Evolutionary conservation across 1,140 invertebrate species (phyloP).

Genomic region (Zaprionus lachaisei): DNA sequence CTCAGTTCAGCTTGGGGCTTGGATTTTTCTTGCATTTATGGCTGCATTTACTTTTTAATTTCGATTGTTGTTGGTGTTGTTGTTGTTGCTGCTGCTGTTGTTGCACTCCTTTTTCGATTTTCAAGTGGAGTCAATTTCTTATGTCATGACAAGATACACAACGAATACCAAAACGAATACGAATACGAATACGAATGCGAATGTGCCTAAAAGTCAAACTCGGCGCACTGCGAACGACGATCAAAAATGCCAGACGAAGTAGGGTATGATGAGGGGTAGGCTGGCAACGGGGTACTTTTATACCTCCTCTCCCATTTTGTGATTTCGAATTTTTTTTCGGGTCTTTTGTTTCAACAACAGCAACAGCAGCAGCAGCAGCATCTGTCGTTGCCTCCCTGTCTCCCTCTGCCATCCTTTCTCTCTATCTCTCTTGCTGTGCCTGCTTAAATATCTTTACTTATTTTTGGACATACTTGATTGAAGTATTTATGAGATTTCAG

Average conservation of each 20-base stretch:
- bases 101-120: slow-evolving; percentile 79
- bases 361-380: slow-evolving; percentile 34
- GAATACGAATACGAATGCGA: slow-evolving; percentile 48
- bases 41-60: slow-evolving; percentile 81
- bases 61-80: slow-evolving; percentile 61
- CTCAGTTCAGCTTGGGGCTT: slow-evolving; percentile 27
- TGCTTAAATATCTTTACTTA: slow-evolving; percentile 82
- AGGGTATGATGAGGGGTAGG: background rate
- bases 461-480: slow-evolving; percentile 83
- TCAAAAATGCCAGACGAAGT: slow-evolving; percentile 42
- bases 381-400: slow-evolving; percentile 45
- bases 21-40: slow-evolving; percentile 69
- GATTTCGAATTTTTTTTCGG: slow-evolving; percentile 46
- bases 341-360: slow-evolving; percentile 44
- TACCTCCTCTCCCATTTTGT: slow-evolving; percentile 33
- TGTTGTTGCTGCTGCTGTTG: slow-evolving; percentile 56
- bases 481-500: slow-evolving; percentile 83
- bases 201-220: slow-evolving; percentile 61
- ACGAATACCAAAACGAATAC: slow-evolving; percentile 41
- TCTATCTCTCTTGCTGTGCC: slow-evolving; percentile 37
- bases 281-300: slow-evolving; percentile 20
- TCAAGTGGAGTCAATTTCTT: slow-evolving; percentile 83
- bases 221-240: slow-evolving; percentile 24
- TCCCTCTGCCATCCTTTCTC: background rate
- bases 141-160: slow-evolving; percentile 76